These are phyloP conservation scores for Gallinago jamesoni DNA, from an alignment of 2,113 vertebrate species.

Conservation along the genomic window DNA sequence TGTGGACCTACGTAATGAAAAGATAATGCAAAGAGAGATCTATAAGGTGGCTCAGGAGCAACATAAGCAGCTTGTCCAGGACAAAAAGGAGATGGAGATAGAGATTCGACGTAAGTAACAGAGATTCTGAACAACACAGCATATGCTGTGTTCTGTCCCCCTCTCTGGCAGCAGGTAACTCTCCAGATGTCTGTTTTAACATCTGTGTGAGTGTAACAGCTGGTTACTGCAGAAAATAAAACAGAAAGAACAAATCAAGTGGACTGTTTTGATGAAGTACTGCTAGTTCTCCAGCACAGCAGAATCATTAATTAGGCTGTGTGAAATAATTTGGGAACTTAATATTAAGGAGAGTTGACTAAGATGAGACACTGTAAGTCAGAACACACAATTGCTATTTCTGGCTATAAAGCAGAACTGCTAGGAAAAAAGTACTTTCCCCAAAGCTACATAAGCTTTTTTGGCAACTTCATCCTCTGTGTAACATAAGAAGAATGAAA, in stretches of 20 bases:
- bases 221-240: neutral
- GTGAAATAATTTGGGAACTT: neutral
- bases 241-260: neutral
- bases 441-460: neutral
- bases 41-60: constrained; percentile 77
- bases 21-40: constrained; percentile 75
- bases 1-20: constrained; percentile 80
- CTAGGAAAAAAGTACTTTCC: neutral
- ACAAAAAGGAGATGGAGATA: constrained; percentile 79
- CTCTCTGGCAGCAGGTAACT: neutral
- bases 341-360: neutral
- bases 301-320: neutral
- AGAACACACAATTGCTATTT: neutral
- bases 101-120: constrained; percentile 77
- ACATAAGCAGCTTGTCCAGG: constrained; percentile 76
- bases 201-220: neutral
- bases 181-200: neutral
- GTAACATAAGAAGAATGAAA: neutral
- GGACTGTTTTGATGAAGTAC: neutral
- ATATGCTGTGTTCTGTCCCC: neutral
- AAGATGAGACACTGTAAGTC: neutral
- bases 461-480: neutral
- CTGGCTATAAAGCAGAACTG: neutral
- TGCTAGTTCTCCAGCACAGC: neutral
- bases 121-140: neutral